Conservation (phyloP, 2,113 vertebrate genomes). For the Perccottus glenii region DNA sequence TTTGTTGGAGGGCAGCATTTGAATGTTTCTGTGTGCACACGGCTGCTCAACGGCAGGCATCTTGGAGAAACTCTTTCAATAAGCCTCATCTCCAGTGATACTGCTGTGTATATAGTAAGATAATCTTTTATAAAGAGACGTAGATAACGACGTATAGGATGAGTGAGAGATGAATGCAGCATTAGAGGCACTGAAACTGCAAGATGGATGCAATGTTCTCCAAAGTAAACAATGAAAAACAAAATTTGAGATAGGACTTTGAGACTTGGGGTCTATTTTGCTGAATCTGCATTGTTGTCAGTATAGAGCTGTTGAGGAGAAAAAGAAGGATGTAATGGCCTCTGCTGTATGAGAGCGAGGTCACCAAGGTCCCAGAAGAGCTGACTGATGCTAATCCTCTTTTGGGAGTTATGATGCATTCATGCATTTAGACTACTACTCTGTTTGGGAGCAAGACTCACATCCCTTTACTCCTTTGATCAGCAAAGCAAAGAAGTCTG, state of each 20-base stretch:
- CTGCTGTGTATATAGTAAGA: constrained; percentile 67
- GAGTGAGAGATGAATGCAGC: constrained; percentile 19
- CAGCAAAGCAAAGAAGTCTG: constrained; percentile 3
- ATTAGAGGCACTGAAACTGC: constrained; percentile 18
- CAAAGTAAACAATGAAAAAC: constrained; percentile 35
- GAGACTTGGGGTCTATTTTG: constrained; percentile 9
- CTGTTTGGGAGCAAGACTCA: constrained; percentile 21
- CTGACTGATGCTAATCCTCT: constrained; percentile 75
- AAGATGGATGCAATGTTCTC: constrained; percentile 1
- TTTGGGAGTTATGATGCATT: constrained; percentile 77
- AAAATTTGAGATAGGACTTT: constrained; percentile 14
- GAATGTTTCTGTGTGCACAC: constrained; percentile 1
- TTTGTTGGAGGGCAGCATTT: constrained; percentile 34
- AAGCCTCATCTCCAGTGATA: constrained; percentile 65
- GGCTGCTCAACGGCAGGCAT: constrained; percentile 8
- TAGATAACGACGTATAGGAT: constrained; percentile 61
- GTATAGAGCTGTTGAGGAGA: constrained; percentile 40
- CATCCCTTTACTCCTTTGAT: constrained; percentile 5
- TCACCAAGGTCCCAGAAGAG: constrained; percentile 66
- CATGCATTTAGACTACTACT: constrained; percentile 62
- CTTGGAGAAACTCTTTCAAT: constrained; percentile 56
- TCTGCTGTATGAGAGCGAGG: constrained; percentile 62
- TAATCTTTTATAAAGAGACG: constrained; percentile 70
- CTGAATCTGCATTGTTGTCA: constrained; percentile 43
- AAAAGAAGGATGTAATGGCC: constrained; percentile 58